phyloP scores from a whole-genome alignment of 2,888 invertebrate species.

The Aleiodes testaceus region DNA sequence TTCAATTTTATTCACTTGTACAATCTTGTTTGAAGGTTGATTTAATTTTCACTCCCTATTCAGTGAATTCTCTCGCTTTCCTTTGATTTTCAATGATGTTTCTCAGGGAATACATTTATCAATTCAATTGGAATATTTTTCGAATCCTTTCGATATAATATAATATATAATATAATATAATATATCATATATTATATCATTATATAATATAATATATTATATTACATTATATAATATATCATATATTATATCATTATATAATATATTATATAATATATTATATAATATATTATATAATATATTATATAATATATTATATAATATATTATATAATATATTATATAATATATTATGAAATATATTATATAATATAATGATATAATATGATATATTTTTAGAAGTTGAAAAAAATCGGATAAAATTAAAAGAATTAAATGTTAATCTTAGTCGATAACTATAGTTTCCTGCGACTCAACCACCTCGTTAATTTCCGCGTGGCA shows the following conservation, averaged over 20 bases:
- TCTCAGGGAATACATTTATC: constrained; percentile 31
- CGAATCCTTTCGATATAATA: neutral
- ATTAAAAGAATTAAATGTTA: constrained; percentile 15
- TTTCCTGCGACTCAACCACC: constrained; percentile 37
- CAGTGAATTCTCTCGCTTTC: constrained; percentile 23
- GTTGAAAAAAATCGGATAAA: neutral
- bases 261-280: no score
- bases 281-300: no score
- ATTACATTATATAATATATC: no score
- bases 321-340: no score
- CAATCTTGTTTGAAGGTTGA: constrained; percentile 35
- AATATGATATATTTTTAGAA: no score
- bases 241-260: no score
- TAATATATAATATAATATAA: no score
- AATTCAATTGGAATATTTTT: constrained; percentile 40
- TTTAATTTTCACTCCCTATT: constrained; percentile 40
- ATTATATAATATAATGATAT: no score
- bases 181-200: no score
- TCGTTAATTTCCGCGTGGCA: constrained; percentile 34
- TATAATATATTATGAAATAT: no score
- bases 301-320: no score
- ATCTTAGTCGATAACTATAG: constrained; percentile 31
- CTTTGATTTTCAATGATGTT: constrained; percentile 44
- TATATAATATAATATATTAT: no score
- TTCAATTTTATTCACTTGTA: constrained; percentile 25